Percentiles rank a stretch among this genome's conserved stretches.
These are phyloP conservation scores for Coracias cyanogaster DNA, from an alignment of 2,797 vertebrate species.

Conservation along the genomic window DNA sequence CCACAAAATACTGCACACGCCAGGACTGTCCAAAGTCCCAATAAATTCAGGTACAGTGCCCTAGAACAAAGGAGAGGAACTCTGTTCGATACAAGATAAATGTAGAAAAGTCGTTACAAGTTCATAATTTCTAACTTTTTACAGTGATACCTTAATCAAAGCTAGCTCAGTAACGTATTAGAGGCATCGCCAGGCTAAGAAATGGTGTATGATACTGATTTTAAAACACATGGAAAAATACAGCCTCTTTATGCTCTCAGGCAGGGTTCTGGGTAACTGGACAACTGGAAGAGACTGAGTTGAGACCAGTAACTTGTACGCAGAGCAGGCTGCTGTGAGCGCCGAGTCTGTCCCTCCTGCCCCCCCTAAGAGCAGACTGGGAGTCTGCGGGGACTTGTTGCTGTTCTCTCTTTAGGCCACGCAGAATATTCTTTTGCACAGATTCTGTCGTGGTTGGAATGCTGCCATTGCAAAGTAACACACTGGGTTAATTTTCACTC, in stretches of 20 bases:
- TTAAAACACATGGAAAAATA: background rate
- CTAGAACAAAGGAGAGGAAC: slow-evolving; percentile 60
- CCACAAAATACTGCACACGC: slow-evolving; percentile 83
- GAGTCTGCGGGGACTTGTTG: background rate
- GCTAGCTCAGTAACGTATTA: background rate
- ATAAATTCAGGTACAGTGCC: slow-evolving; percentile 87
- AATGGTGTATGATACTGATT: background rate
- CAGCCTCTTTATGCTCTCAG: background rate
- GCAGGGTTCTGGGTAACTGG: background rate
- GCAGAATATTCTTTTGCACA: background rate
- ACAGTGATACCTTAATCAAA: background rate
- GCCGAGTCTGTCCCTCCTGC: background rate
- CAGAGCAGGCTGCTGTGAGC: accelerated
- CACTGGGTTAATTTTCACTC: accelerated
- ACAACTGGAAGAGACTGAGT: background rate
- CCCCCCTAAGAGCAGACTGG: background rate
- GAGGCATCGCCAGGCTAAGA: background rate
- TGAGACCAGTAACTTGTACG: accelerated
- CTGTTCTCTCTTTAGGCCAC: background rate
- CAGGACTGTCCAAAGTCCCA: slow-evolving; percentile 83
- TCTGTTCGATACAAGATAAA: background rate
- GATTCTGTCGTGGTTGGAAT: background rate
- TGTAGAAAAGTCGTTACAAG: background rate
- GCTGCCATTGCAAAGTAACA: background rate
- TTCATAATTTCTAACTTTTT: background rate